Percentiles rank a stretch among this genome's conserved stretches.
phyloP scores from a whole-genome alignment of 2,113 vertebrate species.

The Dipodomys ordii region DNA sequence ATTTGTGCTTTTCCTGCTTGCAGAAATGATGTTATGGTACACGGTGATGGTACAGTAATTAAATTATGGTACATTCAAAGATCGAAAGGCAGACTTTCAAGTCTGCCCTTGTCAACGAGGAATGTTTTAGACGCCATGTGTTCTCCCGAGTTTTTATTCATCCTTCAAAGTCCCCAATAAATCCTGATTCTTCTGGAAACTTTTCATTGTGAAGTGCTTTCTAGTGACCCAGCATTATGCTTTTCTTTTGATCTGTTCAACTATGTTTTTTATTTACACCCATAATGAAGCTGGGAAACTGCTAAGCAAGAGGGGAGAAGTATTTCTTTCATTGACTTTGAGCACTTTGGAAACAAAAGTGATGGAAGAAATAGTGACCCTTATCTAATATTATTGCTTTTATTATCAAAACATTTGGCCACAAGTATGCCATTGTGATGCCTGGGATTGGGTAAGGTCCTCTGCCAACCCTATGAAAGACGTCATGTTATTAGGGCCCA shows the following conservation, averaged over 20 bases:
- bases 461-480: not conserved
- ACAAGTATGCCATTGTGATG: not conserved
- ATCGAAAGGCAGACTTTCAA: slow-evolving; percentile 40
- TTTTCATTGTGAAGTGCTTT: not conserved
- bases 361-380: not conserved
- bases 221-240: not conserved
- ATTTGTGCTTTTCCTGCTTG: not conserved
- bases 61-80: not conserved
- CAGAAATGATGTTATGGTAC: not conserved
- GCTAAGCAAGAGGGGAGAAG: not conserved
- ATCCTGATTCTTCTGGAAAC: not conserved
- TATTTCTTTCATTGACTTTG: slow-evolving; percentile 20
- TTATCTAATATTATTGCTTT: slow-evolving; percentile 24
- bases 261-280: not conserved
- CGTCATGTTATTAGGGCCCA: not conserved
- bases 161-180: slow-evolving; percentile 10
- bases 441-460: not conserved
- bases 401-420: not conserved
- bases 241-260: slow-evolving; percentile 39
- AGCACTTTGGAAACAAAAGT: slow-evolving; percentile 7
- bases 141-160: not conserved
- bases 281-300: not conserved
- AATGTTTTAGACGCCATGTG: not conserved
- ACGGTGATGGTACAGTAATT: not conserved
- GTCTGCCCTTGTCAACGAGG: not conserved